Conservation (phyloP, 2,888 invertebrate species). For the Punctoribates punctum region DNA sequence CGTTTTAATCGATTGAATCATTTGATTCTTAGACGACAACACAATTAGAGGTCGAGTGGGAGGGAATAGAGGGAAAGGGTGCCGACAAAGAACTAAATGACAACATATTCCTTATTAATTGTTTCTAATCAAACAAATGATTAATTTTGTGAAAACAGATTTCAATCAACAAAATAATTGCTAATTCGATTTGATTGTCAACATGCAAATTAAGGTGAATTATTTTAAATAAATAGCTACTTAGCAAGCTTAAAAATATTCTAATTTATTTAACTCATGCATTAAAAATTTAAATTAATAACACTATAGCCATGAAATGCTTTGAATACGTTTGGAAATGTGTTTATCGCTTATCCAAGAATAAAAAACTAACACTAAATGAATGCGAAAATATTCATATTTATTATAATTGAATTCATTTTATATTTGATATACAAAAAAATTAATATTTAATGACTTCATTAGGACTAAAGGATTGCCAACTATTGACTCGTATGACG, state of each 20-base stretch:
- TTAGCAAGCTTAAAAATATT: no score
- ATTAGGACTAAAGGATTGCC: conserved; percentile 12
- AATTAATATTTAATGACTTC: conserved; percentile 26
- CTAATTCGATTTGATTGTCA: background rate
- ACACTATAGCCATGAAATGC: background rate
- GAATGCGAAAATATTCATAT: background rate
- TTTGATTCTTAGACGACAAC: no score
- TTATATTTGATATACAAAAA: conserved; percentile 18
- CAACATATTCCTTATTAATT: no score
- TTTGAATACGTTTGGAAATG: background rate
- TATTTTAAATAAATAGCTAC: no score
- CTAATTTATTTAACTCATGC: background rate
- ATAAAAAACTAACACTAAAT: background rate
- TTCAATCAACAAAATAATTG: background rate
- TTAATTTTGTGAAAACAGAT: background rate
- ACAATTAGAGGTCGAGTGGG: no score
- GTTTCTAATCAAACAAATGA: background rate
- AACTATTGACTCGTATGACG: background rate
- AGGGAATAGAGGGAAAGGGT: no score
- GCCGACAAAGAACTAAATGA: no score
- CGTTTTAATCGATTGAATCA: background rate
- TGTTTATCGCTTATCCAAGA: background rate
- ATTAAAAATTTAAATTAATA: background rate
- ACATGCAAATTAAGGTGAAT: no score
- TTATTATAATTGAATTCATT: conserved; percentile 21